Base-by-base conservation (phyloP, 2,113 vertebrate genomes). In the Cebus imitator region DNA sequence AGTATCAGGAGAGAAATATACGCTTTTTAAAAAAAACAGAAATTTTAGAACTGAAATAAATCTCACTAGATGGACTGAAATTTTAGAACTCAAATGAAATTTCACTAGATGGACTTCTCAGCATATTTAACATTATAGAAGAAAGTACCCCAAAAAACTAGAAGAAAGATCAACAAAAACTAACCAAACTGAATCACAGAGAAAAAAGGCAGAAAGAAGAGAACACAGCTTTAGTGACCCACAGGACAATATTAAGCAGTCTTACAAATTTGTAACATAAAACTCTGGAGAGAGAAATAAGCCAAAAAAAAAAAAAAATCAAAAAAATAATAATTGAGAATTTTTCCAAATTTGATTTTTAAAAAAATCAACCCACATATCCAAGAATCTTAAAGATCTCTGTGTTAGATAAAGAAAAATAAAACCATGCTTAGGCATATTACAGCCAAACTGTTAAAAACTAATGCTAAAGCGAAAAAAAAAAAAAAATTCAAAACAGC, bases 331-430 rank as follows among this genome's bases (percentile, higher is more conserved):
- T 20, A 12, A 27, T 43, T 6, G 43, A 64, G 66, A 78, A 50
- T 83, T 95, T 95, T 73, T 64, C 43, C 18, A 81, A 95, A 85
- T 32, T 45, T 91, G 32, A 68, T 32, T 84, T 86, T 78, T 70
- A 35, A 70, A 70, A 87, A 48, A 92, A 64, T 90, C 55, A 90
- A 57, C 10, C 6, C n/a, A 70, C 18, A 96, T 25, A 89, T 50
- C 9, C 5, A 92, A 83, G 25, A 90, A 87, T 96, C 72, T 96
- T 82, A 97, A 87, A 91, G n/a, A 83, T n/a, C 8, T 13, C 27
- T 79, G 55, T 68, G 23, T 50, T 90, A 16, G 25, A 89, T 58
- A 92, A 90, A 90, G 75, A 88, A 48, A 95, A 75, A 79, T 52
- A 93, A 92, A 94, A 72, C 43, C 25, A 80, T 18, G 40, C 10